phyloP scores from a whole-genome alignment of 2,113 vertebrate genomes.

The Neolamprologus hecqui region DNA sequence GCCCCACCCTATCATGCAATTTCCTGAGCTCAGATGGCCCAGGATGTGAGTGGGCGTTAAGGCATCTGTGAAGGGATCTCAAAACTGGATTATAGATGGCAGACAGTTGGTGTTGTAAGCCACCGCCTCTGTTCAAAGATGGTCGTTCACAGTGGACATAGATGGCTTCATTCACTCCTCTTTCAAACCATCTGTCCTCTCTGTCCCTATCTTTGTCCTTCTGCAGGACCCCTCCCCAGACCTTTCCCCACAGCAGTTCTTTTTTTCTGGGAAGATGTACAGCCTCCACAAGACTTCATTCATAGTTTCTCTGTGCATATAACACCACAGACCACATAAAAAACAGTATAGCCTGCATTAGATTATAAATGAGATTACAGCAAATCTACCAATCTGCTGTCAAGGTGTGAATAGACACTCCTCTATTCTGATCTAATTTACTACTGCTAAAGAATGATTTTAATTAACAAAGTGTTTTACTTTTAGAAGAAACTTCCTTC shows the following conservation, averaged over 20 bases:
- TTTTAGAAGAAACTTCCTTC: neutral
- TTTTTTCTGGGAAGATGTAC: neutral
- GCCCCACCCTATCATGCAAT: neutral
- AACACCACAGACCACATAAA: neutral
- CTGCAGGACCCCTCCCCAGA: accelerated
- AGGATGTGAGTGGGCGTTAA: neutral
- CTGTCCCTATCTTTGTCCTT: neutral
- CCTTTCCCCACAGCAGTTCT: neutral
- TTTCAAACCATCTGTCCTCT: neutral
- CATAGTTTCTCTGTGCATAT: neutral
- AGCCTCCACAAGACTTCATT: neutral
- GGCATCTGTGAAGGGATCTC: neutral
- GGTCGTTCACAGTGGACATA: neutral
- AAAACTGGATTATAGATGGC: neutral
- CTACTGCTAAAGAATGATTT: neutral
- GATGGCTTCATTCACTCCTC: neutral
- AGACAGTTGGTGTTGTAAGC: neutral
- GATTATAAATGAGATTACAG: neutral
- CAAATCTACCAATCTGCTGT: neutral
- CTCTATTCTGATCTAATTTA: neutral
- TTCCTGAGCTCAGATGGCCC: neutral
- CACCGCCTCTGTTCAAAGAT: neutral
- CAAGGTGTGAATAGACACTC: neutral
- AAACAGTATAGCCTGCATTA: neutral
- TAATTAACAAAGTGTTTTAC: neutral